Base-by-base conservation (phyloP, 2,113 vertebrate genomes). In the Callipepla californica region DNA sequence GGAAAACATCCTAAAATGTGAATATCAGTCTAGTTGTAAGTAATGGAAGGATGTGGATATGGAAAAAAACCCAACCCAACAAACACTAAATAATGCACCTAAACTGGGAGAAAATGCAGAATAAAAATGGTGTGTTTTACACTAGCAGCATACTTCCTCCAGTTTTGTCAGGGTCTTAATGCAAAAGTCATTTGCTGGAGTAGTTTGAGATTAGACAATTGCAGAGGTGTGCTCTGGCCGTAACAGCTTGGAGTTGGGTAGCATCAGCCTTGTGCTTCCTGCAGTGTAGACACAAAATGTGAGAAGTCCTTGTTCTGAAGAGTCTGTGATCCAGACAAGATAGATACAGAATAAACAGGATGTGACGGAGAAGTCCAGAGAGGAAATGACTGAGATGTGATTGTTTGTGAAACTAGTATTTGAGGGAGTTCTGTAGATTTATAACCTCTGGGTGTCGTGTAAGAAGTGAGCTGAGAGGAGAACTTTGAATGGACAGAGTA, bases 271-370 rank as follows among this genome's bases (percentile, higher is more conserved):
- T 51, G 25, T n/a, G 8, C 67, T 93, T 80, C 76, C 57, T 88
- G 47, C 47, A 40, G 13, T 15, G 18, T 30, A 57, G 53, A 92
- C 20, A 57, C 9, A 72, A 81, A 92, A 88, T 68, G 17, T 1
- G 1, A 47, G 5, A 96, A 77, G 61, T 57, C 77, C 65, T 96
- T 83, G 77, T 26, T 84, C 69, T 89, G 73, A 87, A 89, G 88
- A 78, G 88, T 72, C 86, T 93, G 58, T 53, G 84, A 36, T 86
- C 51, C 47, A 95, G 94, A 89, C 88, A 93, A 90, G 80, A 86
- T 45, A 92, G 38, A 90, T 75, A 59, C 8, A 88, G 93, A 86
- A 90, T 96, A 96, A 96, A 96, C 96, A 95, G 96, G 92, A 96
- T 86, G 77, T 0, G 0, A 80, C 3, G 5, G 63, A 83, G 73